Conservation (phyloP, 1,140 invertebrate species). For the Drosophila sp. region DNA sequence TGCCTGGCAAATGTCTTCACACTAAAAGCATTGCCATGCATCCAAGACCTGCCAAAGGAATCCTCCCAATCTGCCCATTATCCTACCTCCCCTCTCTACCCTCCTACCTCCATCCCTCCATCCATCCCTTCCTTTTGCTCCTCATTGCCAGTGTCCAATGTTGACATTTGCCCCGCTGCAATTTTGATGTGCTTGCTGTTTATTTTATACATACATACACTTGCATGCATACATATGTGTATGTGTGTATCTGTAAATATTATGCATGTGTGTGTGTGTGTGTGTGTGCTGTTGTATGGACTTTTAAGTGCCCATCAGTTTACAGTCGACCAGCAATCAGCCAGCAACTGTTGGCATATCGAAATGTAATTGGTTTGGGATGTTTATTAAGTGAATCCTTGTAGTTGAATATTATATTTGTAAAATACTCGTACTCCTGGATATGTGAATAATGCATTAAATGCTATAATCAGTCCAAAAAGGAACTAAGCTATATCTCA, state of each 20-base stretch:
- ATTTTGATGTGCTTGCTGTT: constrained; percentile 29
- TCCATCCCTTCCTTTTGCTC: constrained; percentile 1
- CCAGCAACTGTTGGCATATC: constrained; percentile 30
- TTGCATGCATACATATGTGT: not conserved
- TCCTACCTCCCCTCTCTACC: not conserved
- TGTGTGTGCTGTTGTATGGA: constrained; percentile 1
- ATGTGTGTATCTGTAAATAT: not conserved
- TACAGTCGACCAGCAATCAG: constrained; percentile 28
- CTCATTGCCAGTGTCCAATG: constrained; percentile 17
- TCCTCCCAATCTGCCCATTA: not conserved
- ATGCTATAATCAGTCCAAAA: not conserved
- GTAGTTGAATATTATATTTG: not conserved
- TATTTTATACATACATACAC: constrained; percentile 15
- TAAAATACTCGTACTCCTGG: not conserved
- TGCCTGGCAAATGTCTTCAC: constrained; percentile 63
- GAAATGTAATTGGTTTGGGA: constrained; percentile 28
- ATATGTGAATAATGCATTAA: not conserved
- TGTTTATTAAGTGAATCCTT: constrained; percentile 26
- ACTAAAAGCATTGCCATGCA: constrained; percentile 65
- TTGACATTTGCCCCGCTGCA: constrained; percentile 33
- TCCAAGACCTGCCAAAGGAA: constrained; percentile 5
- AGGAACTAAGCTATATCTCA: not conserved
- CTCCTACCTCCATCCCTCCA: no score
- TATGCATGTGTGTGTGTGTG: not conserved
- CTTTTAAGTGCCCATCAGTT: constrained; percentile 31